phyloP scores from a whole-genome alignment of 2,888 invertebrate species.

The Mayetiola destructor region DNA sequence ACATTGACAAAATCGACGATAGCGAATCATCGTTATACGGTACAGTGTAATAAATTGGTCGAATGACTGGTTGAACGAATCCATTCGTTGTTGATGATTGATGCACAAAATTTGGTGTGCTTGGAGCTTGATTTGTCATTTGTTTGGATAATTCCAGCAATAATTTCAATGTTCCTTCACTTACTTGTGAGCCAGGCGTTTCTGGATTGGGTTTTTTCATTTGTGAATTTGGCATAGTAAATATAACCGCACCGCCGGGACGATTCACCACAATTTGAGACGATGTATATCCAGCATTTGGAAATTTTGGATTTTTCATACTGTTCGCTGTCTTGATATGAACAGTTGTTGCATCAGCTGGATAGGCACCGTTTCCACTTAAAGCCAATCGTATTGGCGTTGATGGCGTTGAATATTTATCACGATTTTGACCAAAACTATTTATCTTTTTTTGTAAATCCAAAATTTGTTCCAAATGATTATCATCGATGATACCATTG shows the following conservation, averaged over 20 bases:
- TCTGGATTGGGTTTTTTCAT: slow-evolving; percentile 15
- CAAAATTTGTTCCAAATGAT: slow-evolving; percentile 19
- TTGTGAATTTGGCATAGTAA: slow-evolving; percentile 24
- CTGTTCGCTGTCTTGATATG: slow-evolving; percentile 25
- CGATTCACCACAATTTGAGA: slow-evolving; percentile 35
- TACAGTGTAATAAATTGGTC: slow-evolving; percentile 28
- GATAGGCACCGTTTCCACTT: background rate
- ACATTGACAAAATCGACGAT: background rate
- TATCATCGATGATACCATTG: slow-evolving; percentile 20
- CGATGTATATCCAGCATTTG: slow-evolving; percentile 26
- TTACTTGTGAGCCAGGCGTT: slow-evolving; percentile 27
- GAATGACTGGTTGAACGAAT: slow-evolving; percentile 28
- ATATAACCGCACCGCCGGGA: slow-evolving; percentile 33
- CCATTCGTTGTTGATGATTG: background rate
- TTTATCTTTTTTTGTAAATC: slow-evolving; percentile 19
- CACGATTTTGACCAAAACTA: background rate
- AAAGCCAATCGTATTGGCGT: background rate
- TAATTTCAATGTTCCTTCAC: slow-evolving; percentile 33
- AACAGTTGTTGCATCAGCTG: slow-evolving; percentile 25
- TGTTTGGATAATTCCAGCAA: slow-evolving; percentile 34
- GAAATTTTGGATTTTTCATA: slow-evolving; percentile 15
- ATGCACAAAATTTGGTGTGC: slow-evolving; percentile 19
- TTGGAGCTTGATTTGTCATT: slow-evolving; percentile 26
- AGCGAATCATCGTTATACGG: slow-evolving; percentile 15
- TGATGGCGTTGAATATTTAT: slow-evolving; percentile 13